Conservation (phyloP, 2,797 vertebrate species). For the Philypnodon macrostomus region DNA sequence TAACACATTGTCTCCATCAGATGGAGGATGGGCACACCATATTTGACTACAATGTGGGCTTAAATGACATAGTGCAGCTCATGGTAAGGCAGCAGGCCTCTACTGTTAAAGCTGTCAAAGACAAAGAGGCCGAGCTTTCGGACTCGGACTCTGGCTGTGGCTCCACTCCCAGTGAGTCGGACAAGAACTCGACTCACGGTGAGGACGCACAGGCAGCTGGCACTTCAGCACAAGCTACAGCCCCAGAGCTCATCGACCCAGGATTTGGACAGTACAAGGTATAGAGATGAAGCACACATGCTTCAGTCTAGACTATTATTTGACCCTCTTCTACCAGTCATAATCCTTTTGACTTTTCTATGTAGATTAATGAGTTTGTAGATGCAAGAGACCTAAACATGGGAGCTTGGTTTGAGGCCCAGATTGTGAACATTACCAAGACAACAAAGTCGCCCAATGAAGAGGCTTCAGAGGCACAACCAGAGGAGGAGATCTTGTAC, state of each 20-base stretch:
- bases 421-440: constrained; percentile 85
- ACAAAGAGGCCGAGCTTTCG: constrained; percentile 89
- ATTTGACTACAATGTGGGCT: constrained; percentile 93
- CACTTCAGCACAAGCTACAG: constrained; percentile 65
- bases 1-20: constrained; percentile 69
- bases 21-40: constrained; percentile 97
- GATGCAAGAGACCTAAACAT: constrained; percentile 92
- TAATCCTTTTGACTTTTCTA: not conserved
- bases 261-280: constrained; percentile 91
- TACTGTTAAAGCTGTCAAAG: constrained; percentile 59
- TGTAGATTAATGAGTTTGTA: constrained; percentile 88
- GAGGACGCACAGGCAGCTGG: constrained; percentile 82
- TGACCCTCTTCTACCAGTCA: not conserved
- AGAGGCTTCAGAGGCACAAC: constrained; percentile 26
- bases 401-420: constrained; percentile 97
- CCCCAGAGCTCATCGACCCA: constrained; percentile 69
- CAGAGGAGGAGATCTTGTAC: constrained; percentile 81
- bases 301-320: too few species aligned
- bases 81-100: constrained; percentile 84
- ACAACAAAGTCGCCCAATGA: constrained; percentile 50
- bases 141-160: constrained; percentile 94
- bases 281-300: constrained; percentile 26
- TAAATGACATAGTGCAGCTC: constrained; percentile 96
- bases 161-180: constrained; percentile 89
- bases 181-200: constrained; percentile 90